Evolutionary conservation across 1,140 invertebrate species (phyloP).

Genomic region (Gryon sp.): DNA sequence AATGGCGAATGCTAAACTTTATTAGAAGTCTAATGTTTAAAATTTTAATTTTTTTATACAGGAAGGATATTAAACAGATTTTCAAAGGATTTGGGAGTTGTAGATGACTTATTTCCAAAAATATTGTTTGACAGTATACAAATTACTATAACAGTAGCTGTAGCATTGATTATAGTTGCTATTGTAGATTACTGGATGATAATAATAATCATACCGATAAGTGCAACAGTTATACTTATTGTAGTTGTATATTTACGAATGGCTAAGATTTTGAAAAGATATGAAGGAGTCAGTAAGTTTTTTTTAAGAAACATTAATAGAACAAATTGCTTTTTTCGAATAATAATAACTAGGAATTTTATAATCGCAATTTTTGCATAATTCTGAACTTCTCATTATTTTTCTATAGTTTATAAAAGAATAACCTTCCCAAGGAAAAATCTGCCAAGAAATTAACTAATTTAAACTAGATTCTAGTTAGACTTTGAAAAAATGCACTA

Average conservation of each 20-base stretch:
- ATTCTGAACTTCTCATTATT: no score
- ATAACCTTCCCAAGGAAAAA: no score
- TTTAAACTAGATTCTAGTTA: no score
- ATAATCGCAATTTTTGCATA: no score
- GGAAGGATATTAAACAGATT: conserved; percentile 78
- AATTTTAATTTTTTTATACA: conserved; percentile 2
- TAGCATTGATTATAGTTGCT: conserved; percentile 4
- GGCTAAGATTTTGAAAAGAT: conserved; percentile 70
- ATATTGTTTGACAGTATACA: conserved; percentile 78
- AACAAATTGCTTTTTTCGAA: no score
- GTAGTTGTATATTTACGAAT: background rate
- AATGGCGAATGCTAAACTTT: no score
- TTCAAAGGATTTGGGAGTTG: conserved; percentile 65
- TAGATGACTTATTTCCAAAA: conserved; percentile 66
- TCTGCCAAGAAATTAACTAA: no score
- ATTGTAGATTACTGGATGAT: conserved; percentile 39
- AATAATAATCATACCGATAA: conserved; percentile 66
- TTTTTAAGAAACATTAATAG: no score
- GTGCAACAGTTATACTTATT: conserved; percentile 60
- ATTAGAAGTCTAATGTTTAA: no score
- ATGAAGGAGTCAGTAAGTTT: conserved; percentile 76
- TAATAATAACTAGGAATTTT: no score
- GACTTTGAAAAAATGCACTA: no score
- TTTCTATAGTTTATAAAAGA: no score
- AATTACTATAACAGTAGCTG: conserved; percentile 52